phyloP scores from a whole-genome alignment of 2,113 vertebrate genomes.

The Arothron firmamentum region DNA sequence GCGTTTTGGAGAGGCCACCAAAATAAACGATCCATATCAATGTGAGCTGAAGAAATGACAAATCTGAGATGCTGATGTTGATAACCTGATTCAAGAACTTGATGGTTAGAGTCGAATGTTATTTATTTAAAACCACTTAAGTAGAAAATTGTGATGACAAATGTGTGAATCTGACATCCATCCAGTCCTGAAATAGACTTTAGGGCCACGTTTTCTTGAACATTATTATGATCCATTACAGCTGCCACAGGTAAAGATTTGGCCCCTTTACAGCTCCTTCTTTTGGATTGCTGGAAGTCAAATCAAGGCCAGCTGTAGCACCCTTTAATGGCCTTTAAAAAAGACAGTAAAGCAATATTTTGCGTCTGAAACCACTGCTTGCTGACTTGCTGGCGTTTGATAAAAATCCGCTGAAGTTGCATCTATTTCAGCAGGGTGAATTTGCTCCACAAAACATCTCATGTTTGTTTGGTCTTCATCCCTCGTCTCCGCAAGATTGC shows the following conservation, averaged over 20 bases:
- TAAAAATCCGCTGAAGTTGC: neutral
- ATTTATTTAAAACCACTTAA: no score
- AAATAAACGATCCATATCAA: no score
- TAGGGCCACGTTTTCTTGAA: constrained; percentile 20
- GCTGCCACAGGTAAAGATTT: constrained; percentile 28
- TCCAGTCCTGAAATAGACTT: neutral
- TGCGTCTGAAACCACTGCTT: neutral
- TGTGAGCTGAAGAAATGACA: no score
- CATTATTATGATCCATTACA: constrained; percentile 32
- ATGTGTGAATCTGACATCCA: no score
- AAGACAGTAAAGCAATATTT: constrained; percentile 1
- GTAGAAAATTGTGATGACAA: no score
- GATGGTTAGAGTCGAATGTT: no score
- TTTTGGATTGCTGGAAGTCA: constrained; percentile 25
- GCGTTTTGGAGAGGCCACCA: no score
- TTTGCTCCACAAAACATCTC: neutral
- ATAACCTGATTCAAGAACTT: no score
- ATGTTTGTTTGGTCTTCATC: constrained; percentile 18
- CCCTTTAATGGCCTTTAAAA: constrained; percentile 11
- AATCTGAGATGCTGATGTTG: no score
- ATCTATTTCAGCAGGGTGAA: neutral
- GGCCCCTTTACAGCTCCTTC: neutral
- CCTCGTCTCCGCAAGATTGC: constrained; percentile 17
- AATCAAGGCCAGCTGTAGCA: constrained; percentile 12
- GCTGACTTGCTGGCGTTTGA: neutral